Evolutionary conservation across 2,888 invertebrate genomes (phyloP).

Genomic region (Sinhomidia bicolor): DNA sequence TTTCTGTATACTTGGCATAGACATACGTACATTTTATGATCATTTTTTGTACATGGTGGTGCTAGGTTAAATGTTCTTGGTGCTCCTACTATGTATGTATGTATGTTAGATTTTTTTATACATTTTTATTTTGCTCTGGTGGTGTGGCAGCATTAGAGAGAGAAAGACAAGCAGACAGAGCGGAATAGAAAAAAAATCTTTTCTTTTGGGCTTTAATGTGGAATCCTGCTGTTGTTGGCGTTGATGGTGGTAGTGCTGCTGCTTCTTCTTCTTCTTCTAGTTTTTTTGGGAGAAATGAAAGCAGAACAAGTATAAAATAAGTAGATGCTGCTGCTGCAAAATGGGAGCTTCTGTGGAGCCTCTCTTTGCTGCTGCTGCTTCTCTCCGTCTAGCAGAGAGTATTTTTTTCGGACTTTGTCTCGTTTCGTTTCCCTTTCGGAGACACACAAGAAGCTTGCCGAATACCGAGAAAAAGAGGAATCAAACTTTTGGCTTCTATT

Average conservation of each 20-base stretch:
- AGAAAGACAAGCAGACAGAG: not conserved
- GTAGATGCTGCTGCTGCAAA: slow-evolving; percentile 28
- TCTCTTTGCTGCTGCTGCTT: slow-evolving; percentile 43
- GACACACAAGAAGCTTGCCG: slow-evolving; percentile 58
- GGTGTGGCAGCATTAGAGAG: not conserved
- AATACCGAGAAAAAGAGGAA: slow-evolving; percentile 54
- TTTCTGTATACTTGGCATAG: too few relatives aligned
- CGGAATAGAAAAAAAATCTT: slow-evolving; percentile 30
- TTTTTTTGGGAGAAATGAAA: slow-evolving; percentile 3
- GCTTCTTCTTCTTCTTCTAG: too few relatives aligned
- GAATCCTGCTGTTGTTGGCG: slow-evolving; percentile 40
- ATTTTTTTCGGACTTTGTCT: slow-evolving; percentile 61
- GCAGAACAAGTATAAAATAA: slow-evolving; percentile 5
- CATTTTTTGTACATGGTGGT: slow-evolving; percentile 24
- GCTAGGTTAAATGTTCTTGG: not conserved
- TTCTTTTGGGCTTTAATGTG: slow-evolving; percentile 47
- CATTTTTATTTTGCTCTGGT: not conserved
- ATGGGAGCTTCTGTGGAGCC: slow-evolving; percentile 47
- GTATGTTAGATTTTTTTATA: too few relatives aligned
- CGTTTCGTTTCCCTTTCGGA: slow-evolving; percentile 59
- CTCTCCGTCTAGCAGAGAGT: slow-evolving; percentile 38
- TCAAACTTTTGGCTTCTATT: slow-evolving; percentile 64
- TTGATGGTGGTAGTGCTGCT: not conserved
- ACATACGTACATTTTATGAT: slow-evolving; percentile 42
- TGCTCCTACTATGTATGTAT: not conserved